Base-by-base conservation (phyloP, 2,797 vertebrate species). In the Amazona ochrocephala region DNA sequence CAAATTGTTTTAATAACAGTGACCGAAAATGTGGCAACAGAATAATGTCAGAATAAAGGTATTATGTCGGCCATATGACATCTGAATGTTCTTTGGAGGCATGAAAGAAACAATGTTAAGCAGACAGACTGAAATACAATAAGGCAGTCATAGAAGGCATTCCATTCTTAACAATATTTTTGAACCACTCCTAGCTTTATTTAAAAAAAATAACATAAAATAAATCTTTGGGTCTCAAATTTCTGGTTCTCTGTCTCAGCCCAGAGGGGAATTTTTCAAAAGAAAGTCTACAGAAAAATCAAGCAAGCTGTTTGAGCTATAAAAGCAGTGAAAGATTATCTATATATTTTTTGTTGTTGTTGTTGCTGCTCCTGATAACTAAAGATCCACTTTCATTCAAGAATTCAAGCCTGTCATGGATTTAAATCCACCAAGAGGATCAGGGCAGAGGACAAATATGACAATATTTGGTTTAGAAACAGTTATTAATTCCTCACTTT, bases 381-480 rank as follows among this genome's bases (percentile, higher is more conserved):
- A n/a, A 79, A 88, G 74, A 95, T 86, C 42, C 8, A 0, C 44
- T 78, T 71, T 80, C 90, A 89, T 90, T 90, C 67, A 88, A 79
- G 56, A 94, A 91, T 74, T 94, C 67, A 92, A 92, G 77, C 51
- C 75, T 92, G 85, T 87, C 71, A 79, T 79, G 83, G 83, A 90
- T 83, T 94, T 90, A 93, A 95, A 75, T 84, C 44, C 60, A 93
- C 64, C 47, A 74, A 93, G 64, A 87, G 85, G 93, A 91, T 95
- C 95, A 97, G 64, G 39, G 34, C 48, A 84, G 77, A 90, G 56
- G 83, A 96, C 80, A 95, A 92, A 89, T 93, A 94, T 24, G 71
- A 94, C 80, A 94, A 93, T 82, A 96, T 94, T 95, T 97, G 56
- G 34, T 91, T 94, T 95, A 95, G 85, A 89, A 94, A 95, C 21